Base-by-base conservation (phyloP, 1,140 invertebrate genomes). In the Conopomorpha cramerella region DNA sequence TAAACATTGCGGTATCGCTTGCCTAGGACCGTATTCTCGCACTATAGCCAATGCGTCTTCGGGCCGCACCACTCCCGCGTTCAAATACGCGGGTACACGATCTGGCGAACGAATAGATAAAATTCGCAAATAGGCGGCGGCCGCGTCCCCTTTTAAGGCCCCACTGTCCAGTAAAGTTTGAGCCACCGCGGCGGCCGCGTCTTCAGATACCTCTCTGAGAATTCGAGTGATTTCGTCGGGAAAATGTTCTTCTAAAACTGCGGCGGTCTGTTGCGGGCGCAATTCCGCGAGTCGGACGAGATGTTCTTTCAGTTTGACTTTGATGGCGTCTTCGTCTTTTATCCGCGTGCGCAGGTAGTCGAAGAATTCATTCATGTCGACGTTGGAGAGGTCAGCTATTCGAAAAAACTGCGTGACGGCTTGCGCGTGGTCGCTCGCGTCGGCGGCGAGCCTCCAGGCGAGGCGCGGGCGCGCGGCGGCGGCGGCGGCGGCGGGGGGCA, bases 281-380 rank as follows among this genome's bases (percentile, higher is more conserved):
- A 68, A 38, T 17, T 50, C 39, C 10, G 62, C 49, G 2, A 74
- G 34, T 2, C 37, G 30, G n/a, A n/a, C 47, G 14, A 61, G 37
- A n/a, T 36, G 36, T 13, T 18, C 48, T 31, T 23, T 55, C 11
- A 38, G 36, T 14, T 51, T 49, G 12, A 39, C 42, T 18, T 60
- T 52, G 13, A 42, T 42, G 2, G 46, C 53, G 16, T 45, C 45
- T 32, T 50, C 45, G 11, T 29, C 36, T 8, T 36, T 27, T 10
- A 42, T 30, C 17, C 40, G 26, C 8, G 55, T 46, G 36, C 55
- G 48, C 10, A 78, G 45, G 36, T 77, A 77, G 14, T 67, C 61
- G 26, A 77, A 72, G 14, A 78, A 46, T 46, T 78, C 73, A 31
- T 73, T 61, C 3, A 70, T 25, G 19, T 74, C 70, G 16, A 34